Evolutionary conservation across 2,113 vertebrate genomes (phyloP), one percentile per base, ranked within the genome.

Genomic region (Erythrolamprus reginae): DNA sequence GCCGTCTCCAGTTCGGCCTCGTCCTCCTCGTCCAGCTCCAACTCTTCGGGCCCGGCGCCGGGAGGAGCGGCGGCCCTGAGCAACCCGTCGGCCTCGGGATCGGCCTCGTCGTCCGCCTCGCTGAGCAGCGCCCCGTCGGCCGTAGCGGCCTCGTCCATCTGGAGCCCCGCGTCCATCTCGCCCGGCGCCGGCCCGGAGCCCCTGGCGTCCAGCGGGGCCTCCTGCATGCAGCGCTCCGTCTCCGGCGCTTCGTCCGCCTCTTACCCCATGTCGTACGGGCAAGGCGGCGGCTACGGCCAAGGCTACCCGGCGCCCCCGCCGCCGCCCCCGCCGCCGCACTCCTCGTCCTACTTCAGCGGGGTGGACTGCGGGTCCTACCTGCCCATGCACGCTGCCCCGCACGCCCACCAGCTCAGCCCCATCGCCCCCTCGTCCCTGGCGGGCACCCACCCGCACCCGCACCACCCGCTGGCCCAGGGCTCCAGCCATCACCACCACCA

Each of bases 321-420:
- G 90, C 98, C 99, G 95, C 98, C 98, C 0, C 97, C 98, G 92
- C 97, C 98, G 93, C 97, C 98, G 12, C 99, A 98, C 82, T 98
- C 98, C 93, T 97, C 98, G 10, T 99, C 99, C 92, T 99, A 99
- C 96, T 99, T 99, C 55, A 97, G 99, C 19, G 98, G 99, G 4
- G 98, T 99, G 96, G 99, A 99, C 97, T 99, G 99, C 93, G 96
- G 98, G 95, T 98, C 99, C 28, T 99, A 99, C 96, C 96, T 99
- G 1, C 99, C 99, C 96, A 99, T 99, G 99, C 99, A 99, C 96
- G 98, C 99, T n/a, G 96, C 98, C 96, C 98, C 98, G 21, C 88
- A 89, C 52, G 88, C 88, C 0, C 98, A 99, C 97, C 99, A 99
- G 97, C 99, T 99, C 93, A 99, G 99, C 97, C 98, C 99, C 91